Evolutionary conservation across 2,113 vertebrate genomes (phyloP).

Genomic region (Eretmochelys imbricata): DNA sequence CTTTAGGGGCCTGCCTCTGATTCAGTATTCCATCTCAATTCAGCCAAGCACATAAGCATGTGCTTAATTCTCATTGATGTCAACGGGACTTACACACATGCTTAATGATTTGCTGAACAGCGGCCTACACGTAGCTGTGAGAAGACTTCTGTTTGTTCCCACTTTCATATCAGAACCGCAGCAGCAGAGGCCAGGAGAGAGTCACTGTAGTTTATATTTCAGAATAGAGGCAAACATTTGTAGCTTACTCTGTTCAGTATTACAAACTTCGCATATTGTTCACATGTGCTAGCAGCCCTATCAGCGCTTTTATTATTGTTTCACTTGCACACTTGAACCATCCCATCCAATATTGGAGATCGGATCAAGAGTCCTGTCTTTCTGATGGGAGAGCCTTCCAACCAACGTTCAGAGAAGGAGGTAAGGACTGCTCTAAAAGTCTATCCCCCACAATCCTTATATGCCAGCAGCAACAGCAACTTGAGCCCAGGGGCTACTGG

Average conservation of each 20-base stretch:
- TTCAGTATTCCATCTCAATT: neutral
- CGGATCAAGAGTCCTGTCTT: neutral
- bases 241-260: neutral
- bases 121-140: neutral
- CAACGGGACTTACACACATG: neutral
- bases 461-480: neutral
- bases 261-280: neutral
- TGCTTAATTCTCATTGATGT: neutral
- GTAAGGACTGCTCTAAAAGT: neutral
- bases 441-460: neutral
- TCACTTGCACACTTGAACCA: neutral
- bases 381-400: neutral
- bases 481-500: fast-evolving
- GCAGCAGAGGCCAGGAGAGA: neutral
- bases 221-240: neutral
- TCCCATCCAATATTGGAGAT: fast-evolving
- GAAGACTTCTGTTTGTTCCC: neutral
- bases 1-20: neutral
- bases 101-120: neutral
- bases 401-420: neutral
- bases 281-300: neutral
- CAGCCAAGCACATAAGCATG: neutral
- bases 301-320: neutral
- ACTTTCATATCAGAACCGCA: neutral
- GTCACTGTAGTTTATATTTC: neutral